Evolutionary conservation across 2,113 vertebrate genomes (phyloP).

Genomic region (Rissa tridactyla): DNA sequence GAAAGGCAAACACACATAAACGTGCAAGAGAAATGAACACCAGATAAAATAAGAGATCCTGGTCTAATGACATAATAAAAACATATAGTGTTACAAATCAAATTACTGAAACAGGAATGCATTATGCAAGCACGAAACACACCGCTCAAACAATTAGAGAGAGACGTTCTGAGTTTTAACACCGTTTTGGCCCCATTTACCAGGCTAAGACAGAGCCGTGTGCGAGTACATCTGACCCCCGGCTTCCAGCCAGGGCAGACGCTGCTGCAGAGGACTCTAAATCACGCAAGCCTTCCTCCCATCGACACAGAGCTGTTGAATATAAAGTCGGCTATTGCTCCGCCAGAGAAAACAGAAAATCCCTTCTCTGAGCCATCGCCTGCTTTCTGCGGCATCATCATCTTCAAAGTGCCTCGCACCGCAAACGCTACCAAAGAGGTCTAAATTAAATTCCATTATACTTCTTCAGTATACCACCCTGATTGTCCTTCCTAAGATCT

Average conservation of each 20-base stretch:
- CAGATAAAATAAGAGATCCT: neutral
- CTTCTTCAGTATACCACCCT: neutral
- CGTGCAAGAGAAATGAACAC: accelerated
- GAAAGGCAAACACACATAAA: neutral
- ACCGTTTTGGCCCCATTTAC: neutral
- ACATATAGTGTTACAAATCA: neutral
- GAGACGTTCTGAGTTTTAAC: neutral
- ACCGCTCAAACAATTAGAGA: neutral
- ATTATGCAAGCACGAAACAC: neutral
- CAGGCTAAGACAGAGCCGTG: neutral
- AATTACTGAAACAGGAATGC: neutral
- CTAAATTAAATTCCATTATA: neutral
- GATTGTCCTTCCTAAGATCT: neutral
- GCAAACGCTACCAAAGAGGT: neutral
- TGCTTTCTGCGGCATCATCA: neutral
- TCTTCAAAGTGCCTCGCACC: neutral
- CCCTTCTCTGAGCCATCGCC: neutral
- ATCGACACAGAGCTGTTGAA: neutral
- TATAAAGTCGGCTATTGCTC: accelerated
- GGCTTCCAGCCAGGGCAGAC: neutral
- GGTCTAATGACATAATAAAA: neutral
- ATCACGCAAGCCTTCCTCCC: neutral
- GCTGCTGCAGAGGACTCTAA: neutral
- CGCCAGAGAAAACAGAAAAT: neutral
- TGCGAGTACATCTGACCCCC: accelerated